Conservation (phyloP, 2,113 vertebrate species). For the Scomber japonicus region DNA sequence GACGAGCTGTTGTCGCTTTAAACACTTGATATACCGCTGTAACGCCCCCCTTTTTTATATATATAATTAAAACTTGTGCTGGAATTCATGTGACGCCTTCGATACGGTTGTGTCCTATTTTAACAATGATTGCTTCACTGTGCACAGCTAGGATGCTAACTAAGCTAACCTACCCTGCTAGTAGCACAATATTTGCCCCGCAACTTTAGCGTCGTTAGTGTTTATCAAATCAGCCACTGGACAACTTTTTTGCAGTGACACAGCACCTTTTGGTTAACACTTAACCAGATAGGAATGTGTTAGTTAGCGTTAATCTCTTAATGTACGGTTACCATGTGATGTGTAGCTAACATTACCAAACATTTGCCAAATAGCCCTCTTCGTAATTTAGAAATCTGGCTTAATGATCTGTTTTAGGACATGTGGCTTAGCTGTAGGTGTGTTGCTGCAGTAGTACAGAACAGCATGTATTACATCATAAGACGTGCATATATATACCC, state of each 20-base stretch:
- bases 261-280: not conserved
- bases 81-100: rapidly evolving
- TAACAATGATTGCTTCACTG: not conserved
- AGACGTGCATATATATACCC: not conserved
- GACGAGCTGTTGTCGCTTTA: not conserved
- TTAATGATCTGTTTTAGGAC: not conserved
- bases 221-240: slow-evolving; percentile 2
- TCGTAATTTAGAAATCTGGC: not conserved
- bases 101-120: not conserved
- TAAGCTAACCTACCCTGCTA: slow-evolving; percentile 34
- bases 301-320: not conserved
- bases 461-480: not conserved
- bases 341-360: not conserved
- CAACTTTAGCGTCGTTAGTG: slow-evolving; percentile 36
- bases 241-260: not conserved
- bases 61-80: not conserved
- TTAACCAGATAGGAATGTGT: rapidly evolving
- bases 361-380: not conserved
- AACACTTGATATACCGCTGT: not conserved
- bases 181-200: slow-evolving; percentile 20
- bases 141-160: slow-evolving; percentile 39
- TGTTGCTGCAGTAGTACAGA: too few species aligned
- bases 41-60: not conserved
- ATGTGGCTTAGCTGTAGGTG: not conserved
- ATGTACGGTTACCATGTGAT: not conserved